A percentile compares a stretch with the other conserved stretches of the same genome.
Evolutionary conservation across 1,140 invertebrate species (phyloP).

Genomic region (Drosophila neocordata): DNA sequence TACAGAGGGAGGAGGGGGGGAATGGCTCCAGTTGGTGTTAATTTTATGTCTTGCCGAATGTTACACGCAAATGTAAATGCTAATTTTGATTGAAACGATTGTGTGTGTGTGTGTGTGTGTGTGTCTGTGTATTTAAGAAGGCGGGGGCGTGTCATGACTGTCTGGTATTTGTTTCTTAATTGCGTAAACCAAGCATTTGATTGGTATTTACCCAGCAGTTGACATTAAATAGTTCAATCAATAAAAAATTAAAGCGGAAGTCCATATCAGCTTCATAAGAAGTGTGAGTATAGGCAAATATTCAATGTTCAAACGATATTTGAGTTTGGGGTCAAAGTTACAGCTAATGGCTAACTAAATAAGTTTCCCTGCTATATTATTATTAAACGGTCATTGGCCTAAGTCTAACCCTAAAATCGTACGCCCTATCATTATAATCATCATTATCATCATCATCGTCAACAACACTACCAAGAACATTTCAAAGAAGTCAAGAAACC

Average conservation of each 20-base stretch:
- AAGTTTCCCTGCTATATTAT: conserved; percentile 44
- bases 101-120: conserved; percentile 7
- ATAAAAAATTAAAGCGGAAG: conserved; percentile 75
- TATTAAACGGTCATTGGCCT: conserved; percentile 61
- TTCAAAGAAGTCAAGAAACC: conserved; percentile 64
- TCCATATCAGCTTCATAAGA: conserved; percentile 25
- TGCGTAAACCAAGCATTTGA: conserved; percentile 75
- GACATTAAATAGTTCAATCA: conserved; percentile 76
- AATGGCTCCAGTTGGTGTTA: conserved; percentile 40
- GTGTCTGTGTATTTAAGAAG: not conserved
- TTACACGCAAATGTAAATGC: conserved; percentile 73
- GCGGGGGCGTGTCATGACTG: conserved; percentile 11
- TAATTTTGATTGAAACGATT: conserved; percentile 53
- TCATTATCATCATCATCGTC: not conserved
- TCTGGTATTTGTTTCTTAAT: conserved; percentile 62
- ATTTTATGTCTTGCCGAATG: conserved; percentile 71
- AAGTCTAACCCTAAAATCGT: conserved; percentile 6
- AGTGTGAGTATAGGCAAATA: conserved; percentile 69
- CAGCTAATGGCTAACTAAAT: conserved; percentile 53
- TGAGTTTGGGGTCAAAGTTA: not conserved
- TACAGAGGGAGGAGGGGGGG: not conserved
- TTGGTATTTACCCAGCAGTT: conserved; percentile 76
- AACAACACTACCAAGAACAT: not conserved
- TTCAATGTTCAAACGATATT: conserved; percentile 48
- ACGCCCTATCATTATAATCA: not conserved